A percentile compares a stretch with the other conserved stretches of the same genome.
These are phyloP conservation scores for Cryptoprocta ferox DNA, from an alignment of 2,797 vertebrate genomes.

Conservation along the genomic window DNA sequence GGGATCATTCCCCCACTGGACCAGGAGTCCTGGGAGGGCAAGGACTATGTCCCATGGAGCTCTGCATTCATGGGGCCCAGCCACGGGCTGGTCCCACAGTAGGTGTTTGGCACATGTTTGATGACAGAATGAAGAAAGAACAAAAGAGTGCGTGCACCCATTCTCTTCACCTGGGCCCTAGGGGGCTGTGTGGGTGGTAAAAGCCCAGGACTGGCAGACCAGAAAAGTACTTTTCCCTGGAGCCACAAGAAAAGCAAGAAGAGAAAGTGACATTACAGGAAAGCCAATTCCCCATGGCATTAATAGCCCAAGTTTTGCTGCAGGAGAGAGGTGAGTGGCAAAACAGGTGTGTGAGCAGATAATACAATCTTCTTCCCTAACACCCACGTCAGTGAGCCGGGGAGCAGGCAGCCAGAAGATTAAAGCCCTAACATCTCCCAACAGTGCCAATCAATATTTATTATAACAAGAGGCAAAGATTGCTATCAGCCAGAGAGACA, in stretches of 20 bases:
- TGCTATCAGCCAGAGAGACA: slow-evolving; percentile 74
- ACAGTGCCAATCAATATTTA: slow-evolving; percentile 81
- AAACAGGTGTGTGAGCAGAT: slow-evolving; percentile 42
- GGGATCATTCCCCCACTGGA: background rate
- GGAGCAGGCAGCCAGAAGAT: slow-evolving; percentile 68
- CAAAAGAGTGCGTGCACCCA: background rate
- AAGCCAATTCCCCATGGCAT: background rate
- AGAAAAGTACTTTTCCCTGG: slow-evolving; percentile 19
- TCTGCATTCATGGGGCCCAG: background rate
- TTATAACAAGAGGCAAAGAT: slow-evolving; percentile 76
- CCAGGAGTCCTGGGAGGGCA: background rate
- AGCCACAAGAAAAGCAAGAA: slow-evolving; percentile 28
- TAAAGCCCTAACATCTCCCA: slow-evolving; percentile 69
- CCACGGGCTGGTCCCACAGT: background rate
- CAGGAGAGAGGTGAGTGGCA: slow-evolving; percentile 1
- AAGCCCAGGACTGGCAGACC: background rate
- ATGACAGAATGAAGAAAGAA: slow-evolving; percentile 6
- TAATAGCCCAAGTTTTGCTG: slow-evolving; percentile 43
- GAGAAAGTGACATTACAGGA: slow-evolving; percentile 39
- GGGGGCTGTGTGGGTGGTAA: background rate
- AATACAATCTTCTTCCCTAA: background rate
- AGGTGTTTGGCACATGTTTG: background rate
- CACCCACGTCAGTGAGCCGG: accelerated
- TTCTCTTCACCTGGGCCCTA: background rate
- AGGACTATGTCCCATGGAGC: background rate